These are phyloP conservation scores for Carduelis carduelis DNA, from an alignment of 2,797 vertebrate species.

Conservation along the genomic window DNA sequence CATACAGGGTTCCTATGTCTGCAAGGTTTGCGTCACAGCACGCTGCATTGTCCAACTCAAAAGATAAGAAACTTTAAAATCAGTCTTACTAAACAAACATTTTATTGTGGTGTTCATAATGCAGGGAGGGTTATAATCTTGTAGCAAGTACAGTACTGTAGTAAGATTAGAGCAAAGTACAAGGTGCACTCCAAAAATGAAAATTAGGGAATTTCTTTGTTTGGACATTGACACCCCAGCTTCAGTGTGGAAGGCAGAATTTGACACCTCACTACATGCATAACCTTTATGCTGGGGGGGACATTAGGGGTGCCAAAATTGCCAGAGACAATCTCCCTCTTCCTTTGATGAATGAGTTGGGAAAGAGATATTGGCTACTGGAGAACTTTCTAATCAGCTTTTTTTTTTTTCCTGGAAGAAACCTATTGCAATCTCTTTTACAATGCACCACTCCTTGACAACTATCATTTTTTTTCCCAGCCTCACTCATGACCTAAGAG, in stretches of 20 bases:
- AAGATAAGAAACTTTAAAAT: background rate
- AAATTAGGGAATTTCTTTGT: background rate
- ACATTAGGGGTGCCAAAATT: background rate
- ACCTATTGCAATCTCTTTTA: background rate
- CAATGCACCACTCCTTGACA: background rate
- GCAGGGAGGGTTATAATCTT: background rate
- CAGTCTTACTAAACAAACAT: background rate
- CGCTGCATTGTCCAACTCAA: background rate
- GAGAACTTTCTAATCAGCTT: background rate
- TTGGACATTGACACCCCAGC: background rate
- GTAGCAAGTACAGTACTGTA: background rate
- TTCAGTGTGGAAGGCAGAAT: background rate
- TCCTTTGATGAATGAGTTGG: background rate
- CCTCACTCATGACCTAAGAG: background rate
- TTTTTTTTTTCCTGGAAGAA: background rate
- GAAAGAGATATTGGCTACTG: background rate
- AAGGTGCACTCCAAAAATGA: background rate
- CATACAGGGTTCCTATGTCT: rapidly evolving
- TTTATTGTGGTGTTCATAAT: background rate
- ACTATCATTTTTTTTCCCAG: background rate
- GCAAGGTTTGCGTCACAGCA: background rate
- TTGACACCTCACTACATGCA: background rate
- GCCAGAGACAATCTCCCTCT: background rate
- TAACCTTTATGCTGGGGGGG: rapidly evolving
- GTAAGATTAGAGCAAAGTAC: background rate